Evolutionary conservation across 2,797 vertebrate species (phyloP).

Genomic region (Glyptemys insculpta): DNA sequence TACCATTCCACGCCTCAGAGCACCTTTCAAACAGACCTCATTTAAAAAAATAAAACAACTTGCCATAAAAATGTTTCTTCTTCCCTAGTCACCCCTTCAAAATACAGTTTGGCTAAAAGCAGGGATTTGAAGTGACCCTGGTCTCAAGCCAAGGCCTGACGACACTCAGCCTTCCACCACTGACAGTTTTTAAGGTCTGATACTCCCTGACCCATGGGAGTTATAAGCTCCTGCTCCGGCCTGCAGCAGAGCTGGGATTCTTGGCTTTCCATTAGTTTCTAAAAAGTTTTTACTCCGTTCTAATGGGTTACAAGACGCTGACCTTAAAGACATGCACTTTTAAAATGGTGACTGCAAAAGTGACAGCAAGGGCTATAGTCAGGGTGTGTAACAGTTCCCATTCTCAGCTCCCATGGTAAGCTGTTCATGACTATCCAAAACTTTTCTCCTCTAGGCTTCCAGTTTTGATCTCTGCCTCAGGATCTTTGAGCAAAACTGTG

Average conservation of each 20-base stretch:
- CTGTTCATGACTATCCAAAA: not conserved
- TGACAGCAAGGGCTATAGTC: constrained; percentile 4
- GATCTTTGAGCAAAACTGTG: not conserved
- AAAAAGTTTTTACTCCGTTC: not conserved
- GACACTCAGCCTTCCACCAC: not conserved
- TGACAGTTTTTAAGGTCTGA: not conserved
- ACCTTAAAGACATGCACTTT: not conserved
- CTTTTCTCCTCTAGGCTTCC: constrained; percentile 9
- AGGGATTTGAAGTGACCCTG: not conserved
- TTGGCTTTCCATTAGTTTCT: not conserved
- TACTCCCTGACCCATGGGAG: not conserved
- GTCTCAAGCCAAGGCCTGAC: not conserved
- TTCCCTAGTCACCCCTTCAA: not conserved
- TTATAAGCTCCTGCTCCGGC: not conserved
- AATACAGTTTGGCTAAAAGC: not conserved
- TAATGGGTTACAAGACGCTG: not conserved
- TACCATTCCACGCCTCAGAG: not conserved
- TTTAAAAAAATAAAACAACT: not conserved
- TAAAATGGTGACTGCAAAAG: not conserved
- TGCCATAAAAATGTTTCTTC: not conserved
- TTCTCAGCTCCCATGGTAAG: not conserved
- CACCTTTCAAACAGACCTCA: not conserved
- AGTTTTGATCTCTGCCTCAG: not conserved
- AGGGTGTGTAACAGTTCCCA: not conserved
- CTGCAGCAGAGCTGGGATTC: not conserved